Evolutionary conservation across 2,113 vertebrate genomes (phyloP), one percentile per base, ranked within the genome.

Genomic region (Fukomys damarensis): DNA sequence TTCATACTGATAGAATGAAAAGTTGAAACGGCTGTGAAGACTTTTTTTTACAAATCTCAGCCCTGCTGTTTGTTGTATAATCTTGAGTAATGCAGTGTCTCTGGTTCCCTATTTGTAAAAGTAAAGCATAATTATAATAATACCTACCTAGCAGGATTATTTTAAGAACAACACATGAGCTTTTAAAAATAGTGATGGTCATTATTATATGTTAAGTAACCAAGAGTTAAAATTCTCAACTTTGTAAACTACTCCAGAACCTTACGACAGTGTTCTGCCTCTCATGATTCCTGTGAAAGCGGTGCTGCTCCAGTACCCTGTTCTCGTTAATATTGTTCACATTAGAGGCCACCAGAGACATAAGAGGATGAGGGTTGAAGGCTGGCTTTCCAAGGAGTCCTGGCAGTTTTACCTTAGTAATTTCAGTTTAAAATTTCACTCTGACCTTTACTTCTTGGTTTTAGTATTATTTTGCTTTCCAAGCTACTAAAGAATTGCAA

Each of bases 401-500:
- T 91, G 93, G 83, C 46, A 89, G 35, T 38, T 93, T 79, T 89
- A 65, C 46, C 35, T 76, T 87, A 86, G 84, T 95, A 94, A 86
- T 90, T 94, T 92, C 86, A 82, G 94, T 80, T 93, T 96, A 91
- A 83, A 81, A 84, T 97, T 97, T 97, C 76, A 84, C 76, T 74
- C 74, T 97, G 89, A 91, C 95, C 65, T 97, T 94, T 96, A 86
- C 90, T 94, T 95, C 58, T 98, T 96, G 61, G 72, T 94, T 93
- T 96, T 56, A 88, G 54, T 89, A 59, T 77, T 92, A 63, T 49
- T 89, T 92, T 96, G 63, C 97, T 98, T 96, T 95, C 91, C 86
- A 96, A 92, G 28, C 30, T 95, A 61, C 93, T 96, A 91, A 97
- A 97, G 92, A 98, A 93, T 58, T 97, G 91, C 96, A 93, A 98